A percentile compares a stretch with the other conserved stretches of the same genome.
Evolutionary conservation across 2,888 invertebrate genomes (phyloP).

Genomic region (Melanophora roralis): DNA sequence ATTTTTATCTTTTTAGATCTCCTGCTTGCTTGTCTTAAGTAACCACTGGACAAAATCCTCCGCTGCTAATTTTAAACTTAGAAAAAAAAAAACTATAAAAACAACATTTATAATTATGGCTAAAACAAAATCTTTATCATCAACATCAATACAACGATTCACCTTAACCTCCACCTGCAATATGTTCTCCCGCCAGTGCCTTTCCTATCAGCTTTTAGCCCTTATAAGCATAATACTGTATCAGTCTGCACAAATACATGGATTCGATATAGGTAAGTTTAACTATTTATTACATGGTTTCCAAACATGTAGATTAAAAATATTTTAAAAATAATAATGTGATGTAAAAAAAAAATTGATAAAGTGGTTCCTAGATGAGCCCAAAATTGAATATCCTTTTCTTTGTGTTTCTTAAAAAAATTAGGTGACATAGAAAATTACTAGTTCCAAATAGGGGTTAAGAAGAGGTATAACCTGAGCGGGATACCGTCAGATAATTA

Average conservation of each 20-base stretch:
- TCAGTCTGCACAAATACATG: conserved; percentile 67
- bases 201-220: conserved; percentile 68
- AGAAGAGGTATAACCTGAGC: too few relatives aligned
- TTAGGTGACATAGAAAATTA: too few relatives aligned
- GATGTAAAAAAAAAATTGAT: too few relatives aligned
- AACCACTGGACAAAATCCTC: conserved; percentile 37
- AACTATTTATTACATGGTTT: too few relatives aligned
- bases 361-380: too few relatives aligned
- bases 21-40: conserved; percentile 46
- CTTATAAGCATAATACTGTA: conserved; percentile 68
- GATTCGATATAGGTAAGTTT: conserved; percentile 74
- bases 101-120: conserved; percentile 49
- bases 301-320: too few relatives aligned
- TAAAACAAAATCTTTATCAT: conserved; percentile 60
- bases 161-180: conserved; percentile 62
- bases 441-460: too few relatives aligned
- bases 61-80: conserved; percentile 45
- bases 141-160: conserved; percentile 59
- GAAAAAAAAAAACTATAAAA: conserved; percentile 20
- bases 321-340: too few relatives aligned
- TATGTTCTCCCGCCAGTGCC: conserved; percentile 75
- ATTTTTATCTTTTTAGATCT: conserved; percentile 56
- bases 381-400: too few relatives aligned
- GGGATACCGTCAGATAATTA: too few relatives aligned
- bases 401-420: too few relatives aligned